Evolutionary conservation across 2,113 vertebrate species (phyloP), one percentile per base, ranked within the genome.

Genomic region (Saimiri boliviensis): DNA sequence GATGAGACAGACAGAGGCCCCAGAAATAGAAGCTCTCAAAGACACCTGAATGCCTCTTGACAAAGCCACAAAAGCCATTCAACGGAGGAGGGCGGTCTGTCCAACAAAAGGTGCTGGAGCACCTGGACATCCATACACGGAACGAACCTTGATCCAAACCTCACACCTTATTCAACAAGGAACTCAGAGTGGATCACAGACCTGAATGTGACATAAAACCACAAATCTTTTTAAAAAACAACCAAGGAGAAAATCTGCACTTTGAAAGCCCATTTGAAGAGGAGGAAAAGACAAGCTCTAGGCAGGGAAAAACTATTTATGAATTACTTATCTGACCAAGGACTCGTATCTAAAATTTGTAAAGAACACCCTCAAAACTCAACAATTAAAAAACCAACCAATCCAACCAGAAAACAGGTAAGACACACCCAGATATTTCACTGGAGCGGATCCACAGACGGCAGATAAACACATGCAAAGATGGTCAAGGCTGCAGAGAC

Each of bases 121-220:
- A 47, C 56, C 5, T 12, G 23, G 45, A 49, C 0, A 27, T 3
- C 9, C 30, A 21, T 0, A 23, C 8, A 13, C 6, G 37, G 35
- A 71, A 35, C 0, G 16, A 60, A 20, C 16, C 17, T 23, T 25
- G 8, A 52, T 30, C 49, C 47, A 13, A 63, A 32, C 70, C 23
- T 73, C 74, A 89, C 3, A 8, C 45, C 12, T 35, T 63, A 84
- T 17, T 47, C 1, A 42, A 58, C 49, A 88, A 91, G 3, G 6
- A 88, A 80, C 56, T 88, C 66, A 40, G 56, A 74, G 68, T 30
- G 40, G 60, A 35, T 20, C 66, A 40, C 1, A 63, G 82, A 45
- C 11, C 52, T 47, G 30, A 32, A 35, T 17, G 37, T 9, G 16
- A 76, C n/a, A 45, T 10, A 45, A 58, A 90, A 60, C 42, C 56